These are phyloP conservation scores for Propithecus perrieri DNA, from an alignment of 2,797 vertebrate species.

Conservation along the genomic window DNA sequence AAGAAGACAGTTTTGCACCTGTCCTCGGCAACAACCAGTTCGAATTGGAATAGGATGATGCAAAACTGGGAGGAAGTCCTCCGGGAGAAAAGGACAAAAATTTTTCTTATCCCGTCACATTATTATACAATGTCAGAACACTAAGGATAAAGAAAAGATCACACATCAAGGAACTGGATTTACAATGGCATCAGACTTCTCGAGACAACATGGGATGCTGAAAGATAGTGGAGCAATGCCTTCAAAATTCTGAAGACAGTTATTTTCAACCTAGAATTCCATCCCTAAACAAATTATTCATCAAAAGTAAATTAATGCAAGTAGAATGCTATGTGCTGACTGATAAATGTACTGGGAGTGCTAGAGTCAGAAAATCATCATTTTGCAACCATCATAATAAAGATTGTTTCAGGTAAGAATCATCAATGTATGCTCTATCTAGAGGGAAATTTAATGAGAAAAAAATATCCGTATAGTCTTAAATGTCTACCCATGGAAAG, in stretches of 20 bases:
- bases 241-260: not conserved
- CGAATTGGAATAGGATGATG: not conserved
- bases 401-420: not conserved
- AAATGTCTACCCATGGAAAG: not conserved
- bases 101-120: not conserved
- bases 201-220: not conserved
- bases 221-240: not conserved
- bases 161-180: not conserved
- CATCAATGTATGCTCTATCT: not conserved
- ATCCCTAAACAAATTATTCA: not conserved
- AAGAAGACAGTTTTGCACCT: not conserved
- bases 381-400: not conserved
- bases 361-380: not conserved
- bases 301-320: not conserved
- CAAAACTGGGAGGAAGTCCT: not conserved
- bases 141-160: not conserved
- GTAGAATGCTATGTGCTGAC: not conserved
- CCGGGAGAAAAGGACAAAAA: not conserved
- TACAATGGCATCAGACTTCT: not conserved
- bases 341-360: not conserved
- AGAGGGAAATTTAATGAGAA: not conserved
- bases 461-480: not conserved
- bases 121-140: not conserved
- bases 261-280: not conserved
- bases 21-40: not conserved